phyloP scores from a whole-genome alignment of 2,888 invertebrate species.

The Caenorhabditis virilis region DNA sequence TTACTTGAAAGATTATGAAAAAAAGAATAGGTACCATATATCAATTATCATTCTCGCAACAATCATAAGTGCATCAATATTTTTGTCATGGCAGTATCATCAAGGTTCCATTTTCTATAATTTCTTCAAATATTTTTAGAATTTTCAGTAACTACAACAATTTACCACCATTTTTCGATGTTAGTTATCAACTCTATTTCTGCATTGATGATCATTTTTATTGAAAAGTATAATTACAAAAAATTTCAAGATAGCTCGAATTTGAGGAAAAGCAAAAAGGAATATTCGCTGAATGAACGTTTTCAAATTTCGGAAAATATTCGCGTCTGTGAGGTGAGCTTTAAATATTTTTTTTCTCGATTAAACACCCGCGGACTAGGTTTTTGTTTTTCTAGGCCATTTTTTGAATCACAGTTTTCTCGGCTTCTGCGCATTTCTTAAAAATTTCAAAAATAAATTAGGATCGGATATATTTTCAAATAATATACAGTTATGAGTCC shows the following conservation, averaged over 20 bases:
- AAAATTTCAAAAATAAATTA: no score
- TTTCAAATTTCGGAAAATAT: conserved; percentile 42
- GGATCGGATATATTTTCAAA: no score
- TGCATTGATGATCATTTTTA: conserved; percentile 11
- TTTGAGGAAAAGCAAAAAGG: conserved; percentile 32
- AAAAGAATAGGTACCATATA: conserved; percentile 27
- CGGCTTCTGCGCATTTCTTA: no score
- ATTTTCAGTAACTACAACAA: conserved; percentile 23
- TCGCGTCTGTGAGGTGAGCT: conserved; percentile 27
- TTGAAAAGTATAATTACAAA: conserved; percentile 37
- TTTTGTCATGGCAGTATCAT: conserved; percentile 29
- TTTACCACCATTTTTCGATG: conserved; percentile 15
- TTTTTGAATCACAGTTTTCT: no score
- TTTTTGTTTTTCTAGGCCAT: no score
- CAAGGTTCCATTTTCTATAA: no score
- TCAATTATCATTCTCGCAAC: conserved; percentile 7
- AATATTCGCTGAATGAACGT: conserved; percentile 28
- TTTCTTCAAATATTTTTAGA: no score
- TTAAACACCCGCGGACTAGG: no score
- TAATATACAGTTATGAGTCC: no score
- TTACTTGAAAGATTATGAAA: conserved; percentile 34
- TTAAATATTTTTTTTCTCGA: no score
- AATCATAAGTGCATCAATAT: not conserved
- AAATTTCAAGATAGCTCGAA: conserved; percentile 31
- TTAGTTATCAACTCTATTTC: conserved; percentile 22